Conservation (phyloP, 1,140 invertebrate genomes). For the Dendrolimus kikuchii region DNA sequence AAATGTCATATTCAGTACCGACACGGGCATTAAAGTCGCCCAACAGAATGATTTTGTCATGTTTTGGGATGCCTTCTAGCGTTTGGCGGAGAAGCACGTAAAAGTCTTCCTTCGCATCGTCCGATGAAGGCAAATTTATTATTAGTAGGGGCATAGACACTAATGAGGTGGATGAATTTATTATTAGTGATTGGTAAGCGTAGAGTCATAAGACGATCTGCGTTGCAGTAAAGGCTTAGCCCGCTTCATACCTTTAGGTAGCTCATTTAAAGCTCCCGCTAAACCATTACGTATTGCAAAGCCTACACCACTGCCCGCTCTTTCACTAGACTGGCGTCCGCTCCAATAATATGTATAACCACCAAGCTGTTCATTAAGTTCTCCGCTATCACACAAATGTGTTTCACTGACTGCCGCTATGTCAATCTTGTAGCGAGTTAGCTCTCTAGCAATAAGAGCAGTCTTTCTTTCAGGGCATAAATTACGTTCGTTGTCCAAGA, state of each 20-base stretch:
- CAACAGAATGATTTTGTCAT: conserved; percentile 9
- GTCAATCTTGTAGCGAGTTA: conserved; percentile 18
- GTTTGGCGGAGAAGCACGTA: conserved; percentile 9
- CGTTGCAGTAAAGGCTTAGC: too few species aligned
- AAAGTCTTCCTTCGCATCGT: conserved; percentile 17
- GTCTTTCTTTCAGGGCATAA: conserved; percentile 22
- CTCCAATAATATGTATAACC: conserved; percentile 21
- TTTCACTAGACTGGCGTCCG: conserved; percentile 7
- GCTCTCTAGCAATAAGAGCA: conserved; percentile 18
- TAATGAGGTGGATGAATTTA: conserved; percentile 15
- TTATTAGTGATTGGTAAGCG: conserved; percentile 7
- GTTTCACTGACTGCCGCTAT: conserved; percentile 24
- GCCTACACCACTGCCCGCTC: conserved; percentile 14
- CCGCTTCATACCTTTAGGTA: conserved; percentile 12
- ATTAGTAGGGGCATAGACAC: conserved; percentile 18
- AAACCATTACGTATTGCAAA: conserved; percentile 16
- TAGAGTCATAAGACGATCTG: conserved; percentile 17
- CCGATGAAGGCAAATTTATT: conserved; percentile 5
- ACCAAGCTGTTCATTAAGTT: conserved; percentile 13
- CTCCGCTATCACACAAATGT: conserved; percentile 14
- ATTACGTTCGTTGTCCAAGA: conserved; percentile 12
- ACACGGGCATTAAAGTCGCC: conserved; percentile 19
- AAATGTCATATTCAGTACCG: not conserved
- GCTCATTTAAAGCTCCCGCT: conserved; percentile 7
- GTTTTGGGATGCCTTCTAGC: not conserved